Conservation (phyloP, 2,888 invertebrate genomes). For the Ornithoptera priamus region DNA sequence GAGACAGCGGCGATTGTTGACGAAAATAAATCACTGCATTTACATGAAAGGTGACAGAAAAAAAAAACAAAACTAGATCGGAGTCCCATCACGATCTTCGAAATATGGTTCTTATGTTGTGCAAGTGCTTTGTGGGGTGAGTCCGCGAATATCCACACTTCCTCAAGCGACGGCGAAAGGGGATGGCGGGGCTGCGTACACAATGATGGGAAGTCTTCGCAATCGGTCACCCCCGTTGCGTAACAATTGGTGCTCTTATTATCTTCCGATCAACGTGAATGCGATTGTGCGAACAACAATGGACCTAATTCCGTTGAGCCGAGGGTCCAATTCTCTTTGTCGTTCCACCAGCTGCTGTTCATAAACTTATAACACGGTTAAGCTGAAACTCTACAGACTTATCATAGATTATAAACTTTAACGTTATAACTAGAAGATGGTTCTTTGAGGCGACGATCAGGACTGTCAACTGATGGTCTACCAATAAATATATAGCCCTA, state of each 20-base stretch:
- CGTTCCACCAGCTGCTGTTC: constrained; percentile 50
- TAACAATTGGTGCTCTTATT: constrained; percentile 66
- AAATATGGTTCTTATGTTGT: constrained; percentile 37
- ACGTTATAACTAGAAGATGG: too few species aligned
- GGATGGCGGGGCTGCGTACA: constrained; percentile 40
- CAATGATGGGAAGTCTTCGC: constrained; percentile 47
- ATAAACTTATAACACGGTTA: neutral
- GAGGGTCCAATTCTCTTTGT: constrained; percentile 50
- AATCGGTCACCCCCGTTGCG: constrained; percentile 61
- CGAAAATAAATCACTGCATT: constrained; percentile 73
- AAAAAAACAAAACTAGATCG: constrained; percentile 66
- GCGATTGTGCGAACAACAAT: constrained; percentile 63
- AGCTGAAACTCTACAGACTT: too few species aligned
- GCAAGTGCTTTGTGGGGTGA: too few species aligned
- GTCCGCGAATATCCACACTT: constrained; percentile 59
- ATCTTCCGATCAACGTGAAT: constrained; percentile 50
- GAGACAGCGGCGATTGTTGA: constrained; percentile 63
- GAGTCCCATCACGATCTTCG: constrained; percentile 35
- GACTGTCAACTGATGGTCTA: too few species aligned
- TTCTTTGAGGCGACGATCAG: too few species aligned
- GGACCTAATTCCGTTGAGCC: constrained; percentile 46
- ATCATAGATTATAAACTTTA: too few species aligned
- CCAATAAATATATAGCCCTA: too few species aligned
- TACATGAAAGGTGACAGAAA: constrained; percentile 51
- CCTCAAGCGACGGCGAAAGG: constrained; percentile 55